Percentiles rank a stretch among this genome's conserved stretches.
phyloP scores from a whole-genome alignment of 1,140 invertebrate genomes.

The Neodiprion fabricii region DNA sequence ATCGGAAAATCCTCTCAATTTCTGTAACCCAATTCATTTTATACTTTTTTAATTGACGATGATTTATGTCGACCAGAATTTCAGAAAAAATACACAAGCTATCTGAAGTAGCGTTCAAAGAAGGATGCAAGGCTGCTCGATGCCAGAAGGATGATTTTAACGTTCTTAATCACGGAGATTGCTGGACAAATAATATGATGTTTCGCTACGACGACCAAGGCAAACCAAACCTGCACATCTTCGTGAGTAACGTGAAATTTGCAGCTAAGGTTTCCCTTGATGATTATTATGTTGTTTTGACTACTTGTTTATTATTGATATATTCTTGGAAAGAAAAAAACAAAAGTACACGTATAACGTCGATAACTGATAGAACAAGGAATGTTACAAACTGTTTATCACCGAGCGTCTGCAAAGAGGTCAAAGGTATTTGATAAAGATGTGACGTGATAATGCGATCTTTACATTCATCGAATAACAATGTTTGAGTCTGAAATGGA shows the following conservation, averaged over 20 bases:
- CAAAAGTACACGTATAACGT: too few relatives aligned
- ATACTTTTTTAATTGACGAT: constrained; percentile 12
- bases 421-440: too few relatives aligned
- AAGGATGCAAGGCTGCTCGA: constrained; percentile 38
- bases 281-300: too few relatives aligned
- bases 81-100: constrained; percentile 54
- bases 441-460: too few relatives aligned
- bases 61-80: constrained; percentile 42
- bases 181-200: constrained; percentile 52
- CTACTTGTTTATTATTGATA: too few relatives aligned
- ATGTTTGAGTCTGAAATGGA: too few relatives aligned
- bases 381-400: too few relatives aligned
- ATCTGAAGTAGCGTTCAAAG: constrained; percentile 38
- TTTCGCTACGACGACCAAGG: constrained; percentile 44
- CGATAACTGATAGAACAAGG: too few relatives aligned
- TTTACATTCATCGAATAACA: too few relatives aligned
- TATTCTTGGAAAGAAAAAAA: too few relatives aligned
- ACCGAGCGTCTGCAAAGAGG: too few relatives aligned
- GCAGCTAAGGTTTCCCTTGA: too few relatives aligned
- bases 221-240: constrained; percentile 40
- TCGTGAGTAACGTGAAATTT: constrained; percentile 23
- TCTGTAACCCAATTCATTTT: constrained; percentile 20
- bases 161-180: constrained; percentile 50
- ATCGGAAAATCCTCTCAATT: constrained; percentile 6
- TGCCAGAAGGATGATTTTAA: constrained; percentile 58